Percentiles rank a stretch among this genome's conserved stretches.
These are phyloP conservation scores for Clivina fossor DNA, from an alignment of 2,888 invertebrate species.

Conservation along the genomic window DNA sequence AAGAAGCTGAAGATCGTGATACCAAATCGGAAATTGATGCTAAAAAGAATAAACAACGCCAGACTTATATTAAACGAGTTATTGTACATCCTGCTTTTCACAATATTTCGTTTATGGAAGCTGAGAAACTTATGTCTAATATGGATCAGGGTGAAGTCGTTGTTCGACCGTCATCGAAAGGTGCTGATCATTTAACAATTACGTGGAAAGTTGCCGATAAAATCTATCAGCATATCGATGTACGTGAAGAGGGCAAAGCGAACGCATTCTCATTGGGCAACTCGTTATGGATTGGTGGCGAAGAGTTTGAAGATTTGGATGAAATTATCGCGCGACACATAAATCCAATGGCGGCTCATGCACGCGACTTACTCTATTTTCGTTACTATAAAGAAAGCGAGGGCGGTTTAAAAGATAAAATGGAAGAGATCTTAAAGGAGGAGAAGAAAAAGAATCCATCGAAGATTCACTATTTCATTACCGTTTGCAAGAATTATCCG, in stretches of 20 bases:
- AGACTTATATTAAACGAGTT: constrained; percentile 91
- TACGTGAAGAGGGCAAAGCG: constrained; percentile 93
- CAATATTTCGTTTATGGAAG: constrained; percentile 91
- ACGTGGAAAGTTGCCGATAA: constrained; percentile 98
- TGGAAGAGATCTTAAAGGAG: constrained; percentile 83
- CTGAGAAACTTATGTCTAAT: constrained; percentile 84
- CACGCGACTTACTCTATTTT: constrained; percentile 86
- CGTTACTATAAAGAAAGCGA: constrained; percentile 84
- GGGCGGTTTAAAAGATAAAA: constrained; percentile 80
- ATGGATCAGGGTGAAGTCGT: constrained; percentile 98
- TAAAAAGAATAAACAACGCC: constrained; percentile 78
- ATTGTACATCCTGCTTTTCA: constrained; percentile 98
- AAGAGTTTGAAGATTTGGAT: constrained; percentile 98
- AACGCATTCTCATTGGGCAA: constrained; percentile 93
- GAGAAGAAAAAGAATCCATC: constrained; percentile 86
- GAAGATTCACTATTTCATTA: constrained; percentile 86
- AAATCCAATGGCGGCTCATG: constrained; percentile 94
- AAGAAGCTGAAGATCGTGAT: constrained; percentile 80
- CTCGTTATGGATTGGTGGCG: constrained; percentile 82
- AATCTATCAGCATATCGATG: constrained; percentile 95
- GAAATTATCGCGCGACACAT: constrained; percentile 98
- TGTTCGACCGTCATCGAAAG: constrained; percentile 95
- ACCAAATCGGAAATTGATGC: constrained; percentile 74
- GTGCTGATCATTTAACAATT: constrained; percentile 92
- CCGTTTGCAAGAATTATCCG: constrained; percentile 80